Conservation (phyloP, 2,113 vertebrate species). For the Heliornis fulica region DNA sequence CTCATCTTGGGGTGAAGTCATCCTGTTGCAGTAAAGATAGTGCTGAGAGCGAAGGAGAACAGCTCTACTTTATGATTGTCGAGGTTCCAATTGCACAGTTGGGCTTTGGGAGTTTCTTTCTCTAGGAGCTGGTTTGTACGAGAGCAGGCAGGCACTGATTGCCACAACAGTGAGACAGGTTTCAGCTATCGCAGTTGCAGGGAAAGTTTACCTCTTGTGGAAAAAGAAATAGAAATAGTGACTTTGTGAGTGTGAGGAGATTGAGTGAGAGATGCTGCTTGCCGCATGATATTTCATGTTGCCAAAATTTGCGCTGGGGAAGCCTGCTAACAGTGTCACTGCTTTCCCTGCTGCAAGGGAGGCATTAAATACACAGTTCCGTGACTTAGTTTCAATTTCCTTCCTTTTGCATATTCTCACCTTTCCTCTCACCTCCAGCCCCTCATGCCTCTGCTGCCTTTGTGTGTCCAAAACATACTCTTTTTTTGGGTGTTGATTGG, state of each 20-base stretch:
- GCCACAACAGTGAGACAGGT: background rate
- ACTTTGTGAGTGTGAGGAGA: background rate
- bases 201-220: background rate
- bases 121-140: background rate
- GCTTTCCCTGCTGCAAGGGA: background rate
- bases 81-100: background rate
- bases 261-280: background rate
- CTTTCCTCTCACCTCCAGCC: background rate
- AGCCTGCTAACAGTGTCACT: background rate
- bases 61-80: background rate
- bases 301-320: background rate
- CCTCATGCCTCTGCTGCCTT: background rate
- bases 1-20: background rate
- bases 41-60: background rate
- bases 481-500: background rate
- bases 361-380: background rate
- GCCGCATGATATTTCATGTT: background rate
- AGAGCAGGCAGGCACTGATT: background rate
- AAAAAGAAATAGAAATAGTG: background rate
- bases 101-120: background rate
- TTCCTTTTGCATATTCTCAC: background rate
- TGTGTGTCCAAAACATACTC: background rate
- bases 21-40: background rate
- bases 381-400: background rate
- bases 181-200: background rate